phyloP scores from a whole-genome alignment of 2,113 vertebrate genomes.

The Origma solitaria region DNA sequence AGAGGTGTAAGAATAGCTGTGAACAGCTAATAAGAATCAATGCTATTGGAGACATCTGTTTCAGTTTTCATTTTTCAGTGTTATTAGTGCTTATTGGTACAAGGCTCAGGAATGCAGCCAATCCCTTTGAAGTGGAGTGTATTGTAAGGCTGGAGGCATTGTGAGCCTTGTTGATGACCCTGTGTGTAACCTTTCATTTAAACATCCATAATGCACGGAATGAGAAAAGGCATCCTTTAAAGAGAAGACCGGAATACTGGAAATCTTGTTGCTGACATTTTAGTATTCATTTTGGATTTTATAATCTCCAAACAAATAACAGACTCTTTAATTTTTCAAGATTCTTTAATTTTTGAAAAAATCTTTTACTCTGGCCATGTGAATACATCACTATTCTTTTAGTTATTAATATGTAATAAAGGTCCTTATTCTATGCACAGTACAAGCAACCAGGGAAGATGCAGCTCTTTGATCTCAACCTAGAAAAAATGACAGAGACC shows the following conservation, averaged over 20 bases:
- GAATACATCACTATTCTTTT: background rate
- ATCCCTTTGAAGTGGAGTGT: conserved; percentile 79
- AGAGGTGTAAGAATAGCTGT: conserved; percentile 74
- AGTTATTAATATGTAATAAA: background rate
- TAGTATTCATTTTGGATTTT: background rate
- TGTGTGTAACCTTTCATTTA: conserved; percentile 74
- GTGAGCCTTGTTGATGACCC: conserved; percentile 76
- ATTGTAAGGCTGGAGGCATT: conserved; percentile 78
- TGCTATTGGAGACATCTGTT: conserved; percentile 84
- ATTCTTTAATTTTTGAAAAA: background rate
- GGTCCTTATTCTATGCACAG: background rate
- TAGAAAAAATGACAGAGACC: background rate
- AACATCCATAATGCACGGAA: conserved; percentile 45
- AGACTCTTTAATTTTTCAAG: background rate
- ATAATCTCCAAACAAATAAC: background rate
- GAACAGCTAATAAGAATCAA: conserved; percentile 76
- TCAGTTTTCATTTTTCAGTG: conserved; percentile 82
- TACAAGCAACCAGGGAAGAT: background rate
- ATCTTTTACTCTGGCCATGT: background rate
- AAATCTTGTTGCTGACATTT: background rate
- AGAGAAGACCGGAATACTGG: background rate
- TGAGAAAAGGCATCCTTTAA: background rate
- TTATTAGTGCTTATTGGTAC: conserved; percentile 88
- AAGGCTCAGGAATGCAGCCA: conserved; percentile 78
- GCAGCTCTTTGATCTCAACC: background rate